These are phyloP conservation scores for Eucera pruinosa DNA, from an alignment of 2,888 invertebrate species.

Conservation along the genomic window DNA sequence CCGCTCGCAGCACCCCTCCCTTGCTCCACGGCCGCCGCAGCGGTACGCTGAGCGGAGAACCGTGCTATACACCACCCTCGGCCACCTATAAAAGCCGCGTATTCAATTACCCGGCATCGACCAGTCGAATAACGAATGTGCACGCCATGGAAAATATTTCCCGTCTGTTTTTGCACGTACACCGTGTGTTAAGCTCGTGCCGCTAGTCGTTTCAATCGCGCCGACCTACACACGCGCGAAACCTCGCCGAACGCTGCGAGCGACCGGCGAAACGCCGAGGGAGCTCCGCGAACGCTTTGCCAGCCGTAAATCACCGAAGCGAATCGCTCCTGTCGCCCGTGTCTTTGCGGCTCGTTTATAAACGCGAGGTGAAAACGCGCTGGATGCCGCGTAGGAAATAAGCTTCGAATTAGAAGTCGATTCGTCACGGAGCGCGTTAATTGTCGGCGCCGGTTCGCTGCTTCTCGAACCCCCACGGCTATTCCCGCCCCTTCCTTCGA, in stretches of 20 bases:
- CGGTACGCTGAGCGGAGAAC: conserved; percentile 29
- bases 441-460: conserved; percentile 66
- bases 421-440: conserved; percentile 72
- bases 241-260: background rate
- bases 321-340: too few relatives aligned
- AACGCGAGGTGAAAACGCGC: too few relatives aligned
- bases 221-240: background rate
- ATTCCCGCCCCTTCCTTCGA: background rate
- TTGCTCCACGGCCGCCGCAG: conserved; percentile 11
- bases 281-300: too few relatives aligned
- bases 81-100: conserved; percentile 75
- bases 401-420: conserved; percentile 74
- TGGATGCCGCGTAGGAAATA: conserved; percentile 69
- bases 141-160: conserved; percentile 76
- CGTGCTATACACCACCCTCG: conserved; percentile 59
- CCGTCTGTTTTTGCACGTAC: conserved; percentile 64
- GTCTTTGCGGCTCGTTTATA: too few relatives aligned
- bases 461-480: conserved; percentile 25
- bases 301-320: too few relatives aligned
- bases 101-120: conserved; percentile 80
- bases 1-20: too few relatives aligned
- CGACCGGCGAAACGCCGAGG: background rate
- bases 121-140: conserved; percentile 78
- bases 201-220: conserved; percentile 27
- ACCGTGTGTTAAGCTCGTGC: conserved; percentile 37